Base-by-base conservation (phyloP, 1,140 invertebrate species). In the Trachelipus rathkii region DNA sequence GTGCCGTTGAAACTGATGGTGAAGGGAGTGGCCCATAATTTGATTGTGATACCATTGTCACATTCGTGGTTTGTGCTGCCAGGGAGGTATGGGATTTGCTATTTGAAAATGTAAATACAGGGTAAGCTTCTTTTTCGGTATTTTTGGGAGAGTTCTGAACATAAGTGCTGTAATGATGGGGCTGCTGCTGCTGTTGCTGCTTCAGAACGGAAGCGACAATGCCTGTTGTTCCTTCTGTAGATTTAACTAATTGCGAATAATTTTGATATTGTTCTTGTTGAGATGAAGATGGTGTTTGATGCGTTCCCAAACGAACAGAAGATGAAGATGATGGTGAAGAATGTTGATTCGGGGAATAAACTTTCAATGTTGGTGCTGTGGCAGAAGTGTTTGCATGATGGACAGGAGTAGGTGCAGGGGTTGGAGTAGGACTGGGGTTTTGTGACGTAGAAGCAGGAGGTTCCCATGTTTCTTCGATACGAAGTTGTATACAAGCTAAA, bases 381-480 rank as follows among this genome's bases (percentile, higher is more conserved):
- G 50, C 8, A 60, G 50, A 60, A 13, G 50, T 13, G 50, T 13
- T 19, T 19, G 19, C 50, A 68, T 43, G 73, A 44, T 81, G 76
- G 75, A 43, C 66, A 73, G 13, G 75, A 69, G 68, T 74, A 72
- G 43, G 76, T 76, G 23, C 50, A 45, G 50, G 60, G 15, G 13
- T 45, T 66, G 72, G 75, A 66, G 33, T 80, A 73, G 74, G 75
- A 71, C 45, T 80, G 74, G 60, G 74, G 71, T 10, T 46, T 45
- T 81, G 71, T 68, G 82, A 78, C 33, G 83, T 85, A 24, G 85
- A 84, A 77, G 83, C 82, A n/a, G 81, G 84, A 13, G 82, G 83
- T 0, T 89, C 89, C 88, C 89, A 90, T 13, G 87, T 87, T 82
- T 91, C 89, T 81, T 91, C 89, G 45, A 92, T 87, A 43, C 90